Evolutionary conservation across 2,888 invertebrate species (phyloP), one percentile per base, ranked within the genome.

Genomic region (Heteromurus nitidus): DNA sequence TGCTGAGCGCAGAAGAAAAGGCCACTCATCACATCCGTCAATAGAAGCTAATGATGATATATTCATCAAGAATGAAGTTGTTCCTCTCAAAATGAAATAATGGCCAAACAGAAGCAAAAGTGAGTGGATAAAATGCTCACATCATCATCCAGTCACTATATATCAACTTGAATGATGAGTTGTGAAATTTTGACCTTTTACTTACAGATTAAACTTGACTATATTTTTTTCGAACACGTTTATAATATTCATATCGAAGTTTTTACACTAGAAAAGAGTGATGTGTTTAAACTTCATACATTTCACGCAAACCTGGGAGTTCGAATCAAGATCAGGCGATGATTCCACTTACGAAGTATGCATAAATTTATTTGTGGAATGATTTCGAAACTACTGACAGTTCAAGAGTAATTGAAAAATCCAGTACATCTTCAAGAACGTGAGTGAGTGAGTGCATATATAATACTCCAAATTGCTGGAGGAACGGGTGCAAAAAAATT

Each of bases 61-160:
- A 3, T 50, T n/a, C 20, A 55, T 60, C 28, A 28, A 13, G 16
- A 60, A 60, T 60, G 28, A 60, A 60, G 60, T 60, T 60, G 60
- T 60, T 60, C n/a, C 28, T 28, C n/a, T n/a, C n/a, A n/a, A n/a
- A n/a, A 26, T 9, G 22, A 68, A 31, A 30, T 30, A 68, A 50
- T n/a, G 53, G 31, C 53, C 13, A 68, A 68, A 68, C 50, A 68
- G 68, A 30, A 68, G 68, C 68, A 50, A 18, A 7, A 36, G 7
- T 24, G 3, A 55, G 28, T 28, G 28, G 28, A 60, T 60, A 60
- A 26, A 50, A 60, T n/a, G 53, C 22, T 5, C 53, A 53, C 47
- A 47, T 55, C 55, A 24, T 28, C 26, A 60, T 60, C 60, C n/a
- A 26, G 30, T 60, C 26, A 28, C n/a, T 16, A 28, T 26, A 5